Conservation (phyloP, 2,797 vertebrate genomes). For the Simalia tracyae region DNA sequence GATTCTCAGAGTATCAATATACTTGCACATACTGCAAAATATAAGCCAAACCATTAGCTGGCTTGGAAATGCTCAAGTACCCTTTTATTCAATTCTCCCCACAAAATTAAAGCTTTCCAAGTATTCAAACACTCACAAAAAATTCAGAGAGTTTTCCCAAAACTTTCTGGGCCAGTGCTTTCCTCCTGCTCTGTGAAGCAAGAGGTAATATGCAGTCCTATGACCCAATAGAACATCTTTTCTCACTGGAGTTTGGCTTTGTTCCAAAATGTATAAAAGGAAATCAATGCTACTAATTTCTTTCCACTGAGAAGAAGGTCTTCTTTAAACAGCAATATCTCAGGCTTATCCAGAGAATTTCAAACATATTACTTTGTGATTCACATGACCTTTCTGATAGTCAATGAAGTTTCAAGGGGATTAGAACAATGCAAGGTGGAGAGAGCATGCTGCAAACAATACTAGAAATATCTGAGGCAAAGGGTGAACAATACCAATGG, state of each 20-base stretch:
- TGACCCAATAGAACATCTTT: neutral
- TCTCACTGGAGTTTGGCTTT: neutral
- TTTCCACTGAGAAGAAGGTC: neutral
- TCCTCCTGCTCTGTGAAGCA: neutral
- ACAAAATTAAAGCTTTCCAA: neutral
- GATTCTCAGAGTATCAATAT: neutral
- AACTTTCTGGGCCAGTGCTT: neutral
- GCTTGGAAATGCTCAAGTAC: neutral
- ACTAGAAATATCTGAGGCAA: neutral
- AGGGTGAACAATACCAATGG: neutral
- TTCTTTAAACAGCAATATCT: neutral
- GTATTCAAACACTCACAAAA: neutral
- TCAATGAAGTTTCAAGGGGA: neutral
- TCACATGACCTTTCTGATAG: neutral
- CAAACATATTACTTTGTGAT: neutral
- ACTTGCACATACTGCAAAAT: neutral
- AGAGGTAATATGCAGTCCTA: neutral
- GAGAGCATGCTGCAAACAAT: neutral
- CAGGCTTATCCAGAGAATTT: neutral
- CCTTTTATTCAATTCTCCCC: neutral
- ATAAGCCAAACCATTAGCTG: neutral
- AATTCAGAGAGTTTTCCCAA: neutral
- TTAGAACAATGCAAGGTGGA: neutral
- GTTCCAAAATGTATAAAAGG: neutral
- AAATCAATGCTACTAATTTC: neutral